Conservation (phyloP, 1,140 invertebrate species). For the Aphaenogaster rudis region DNA sequence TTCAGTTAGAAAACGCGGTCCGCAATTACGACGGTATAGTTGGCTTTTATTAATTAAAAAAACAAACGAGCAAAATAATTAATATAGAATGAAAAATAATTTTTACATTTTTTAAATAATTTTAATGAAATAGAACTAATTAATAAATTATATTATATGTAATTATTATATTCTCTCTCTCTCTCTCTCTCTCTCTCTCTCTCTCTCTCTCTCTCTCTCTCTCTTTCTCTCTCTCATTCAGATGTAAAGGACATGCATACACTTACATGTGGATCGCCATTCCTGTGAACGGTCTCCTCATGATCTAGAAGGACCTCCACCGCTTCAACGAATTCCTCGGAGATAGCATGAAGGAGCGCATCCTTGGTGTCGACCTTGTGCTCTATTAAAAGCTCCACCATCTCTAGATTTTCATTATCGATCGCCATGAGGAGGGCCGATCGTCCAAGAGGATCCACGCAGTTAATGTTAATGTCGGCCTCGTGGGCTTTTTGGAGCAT, state of each 20-base stretch:
- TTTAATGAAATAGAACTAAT: neutral
- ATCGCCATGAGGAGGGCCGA: slow-evolving; percentile 98
- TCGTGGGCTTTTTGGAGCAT: slow-evolving; percentile 93
- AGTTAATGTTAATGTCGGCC: slow-evolving; percentile 97
- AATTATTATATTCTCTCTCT: neutral
- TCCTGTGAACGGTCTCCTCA: slow-evolving; percentile 93
- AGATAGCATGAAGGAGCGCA: slow-evolving; percentile 98
- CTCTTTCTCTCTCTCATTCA: neutral
- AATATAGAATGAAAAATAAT: neutral
- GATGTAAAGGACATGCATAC: neutral
- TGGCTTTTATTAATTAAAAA: neutral
- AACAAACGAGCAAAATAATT: neutral
- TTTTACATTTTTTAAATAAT: neutral
- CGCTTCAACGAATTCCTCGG: slow-evolving; percentile 99
- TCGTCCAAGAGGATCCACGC: slow-evolving; percentile 97
- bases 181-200: neutral
- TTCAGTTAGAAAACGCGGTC: neutral
- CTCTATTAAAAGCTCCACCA: slow-evolving; percentile 98
- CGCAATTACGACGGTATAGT: neutral
- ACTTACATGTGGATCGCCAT: slow-evolving; percentile 94
- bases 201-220: neutral
- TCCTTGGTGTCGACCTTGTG: slow-evolving; percentile 96
- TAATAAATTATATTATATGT: slow-evolving; percentile 3
- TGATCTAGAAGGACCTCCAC: slow-evolving; percentile 98
- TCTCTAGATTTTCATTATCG: slow-evolving; percentile 99